A percentile compares a stretch with the other conserved stretches of the same genome.
Conservation (phyloP, 2,888 invertebrate genomes). For the Allygus modestus region DNA sequence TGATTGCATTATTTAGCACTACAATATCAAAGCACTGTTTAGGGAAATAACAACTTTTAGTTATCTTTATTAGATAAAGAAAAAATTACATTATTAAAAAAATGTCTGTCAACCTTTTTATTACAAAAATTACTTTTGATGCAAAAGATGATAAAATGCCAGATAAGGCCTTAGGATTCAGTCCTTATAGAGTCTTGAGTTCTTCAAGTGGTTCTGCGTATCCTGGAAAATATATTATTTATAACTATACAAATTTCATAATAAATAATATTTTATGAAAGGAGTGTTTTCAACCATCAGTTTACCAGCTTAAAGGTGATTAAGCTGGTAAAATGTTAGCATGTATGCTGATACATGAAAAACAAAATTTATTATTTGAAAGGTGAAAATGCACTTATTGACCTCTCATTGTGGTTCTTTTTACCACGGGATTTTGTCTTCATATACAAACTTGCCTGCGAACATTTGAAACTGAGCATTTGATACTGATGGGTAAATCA, state of each 20-base stretch:
- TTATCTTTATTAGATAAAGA: neutral
- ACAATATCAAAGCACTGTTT: neutral
- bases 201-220: neutral
- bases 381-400: too few relatives aligned
- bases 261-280: too few relatives aligned
- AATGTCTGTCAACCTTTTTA: neutral
- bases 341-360: too few relatives aligned
- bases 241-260: neutral
- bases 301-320: too few relatives aligned
- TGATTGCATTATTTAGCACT: neutral
- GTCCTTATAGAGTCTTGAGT: constrained; percentile 19
- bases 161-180: constrained; percentile 18
- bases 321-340: too few relatives aligned
- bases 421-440: too few relatives aligned
- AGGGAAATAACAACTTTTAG: neutral
- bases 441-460: too few relatives aligned
- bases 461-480: too few relatives aligned
- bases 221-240: neutral
- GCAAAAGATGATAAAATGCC: constrained; percentile 11
- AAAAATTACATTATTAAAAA: neutral
- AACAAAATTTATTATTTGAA: too few relatives aligned
- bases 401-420: too few relatives aligned
- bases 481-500: too few relatives aligned
- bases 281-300: too few relatives aligned
- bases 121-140: constrained; percentile 5